A percentile compares a stretch with the other conserved stretches of the same genome.
phyloP scores from a whole-genome alignment of 1,140 invertebrate genomes.

The Heterodera schachtii region DNA sequence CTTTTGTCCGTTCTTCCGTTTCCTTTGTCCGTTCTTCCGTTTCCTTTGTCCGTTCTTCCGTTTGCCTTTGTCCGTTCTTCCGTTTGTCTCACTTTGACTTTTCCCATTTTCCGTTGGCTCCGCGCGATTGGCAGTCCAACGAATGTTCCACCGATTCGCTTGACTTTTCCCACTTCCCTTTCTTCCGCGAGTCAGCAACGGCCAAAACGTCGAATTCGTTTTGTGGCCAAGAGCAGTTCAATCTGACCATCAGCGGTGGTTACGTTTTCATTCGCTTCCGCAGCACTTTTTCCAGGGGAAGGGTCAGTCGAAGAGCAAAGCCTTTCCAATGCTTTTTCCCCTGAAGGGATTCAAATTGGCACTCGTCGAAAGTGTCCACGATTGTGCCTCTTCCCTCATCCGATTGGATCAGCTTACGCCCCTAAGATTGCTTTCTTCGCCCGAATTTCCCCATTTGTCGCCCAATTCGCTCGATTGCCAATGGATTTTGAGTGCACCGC shows the following conservation, averaged over 20 bases:
- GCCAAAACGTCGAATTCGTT: slow-evolving; percentile 15
- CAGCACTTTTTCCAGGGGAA: slow-evolving; percentile 22
- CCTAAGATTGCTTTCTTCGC: slow-evolving; percentile 36
- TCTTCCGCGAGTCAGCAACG: neutral
- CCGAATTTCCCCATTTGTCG: slow-evolving; percentile 48
- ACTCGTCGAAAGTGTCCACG: slow-evolving; percentile 50
- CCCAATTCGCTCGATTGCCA: slow-evolving; percentile 27
- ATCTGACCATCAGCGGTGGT: slow-evolving; percentile 44
- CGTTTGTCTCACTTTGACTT: no score
- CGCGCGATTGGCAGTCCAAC: slow-evolving; percentile 16
- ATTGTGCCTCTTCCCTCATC: slow-evolving; percentile 46
- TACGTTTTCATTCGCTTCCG: slow-evolving; percentile 49
- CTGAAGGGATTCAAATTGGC: slow-evolving; percentile 57
- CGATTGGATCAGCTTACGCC: slow-evolving; percentile 51
- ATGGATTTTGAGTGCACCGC: slow-evolving; percentile 53
- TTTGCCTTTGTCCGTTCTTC: no score
- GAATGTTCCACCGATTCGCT: slow-evolving; percentile 13
- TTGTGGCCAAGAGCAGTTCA: slow-evolving; percentile 50
- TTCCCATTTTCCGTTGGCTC: slow-evolving; percentile 1
- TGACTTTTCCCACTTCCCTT: slow-evolving; percentile 22
- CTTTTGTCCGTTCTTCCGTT: no score
- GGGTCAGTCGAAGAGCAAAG: slow-evolving; percentile 8
- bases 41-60: no score
- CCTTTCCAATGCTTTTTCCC: neutral
- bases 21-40: no score